A percentile compares a stretch with the other conserved stretches of the same genome.
Conservation (phyloP, 1,140 invertebrate genomes). For the Drosophila navojoa region DNA sequence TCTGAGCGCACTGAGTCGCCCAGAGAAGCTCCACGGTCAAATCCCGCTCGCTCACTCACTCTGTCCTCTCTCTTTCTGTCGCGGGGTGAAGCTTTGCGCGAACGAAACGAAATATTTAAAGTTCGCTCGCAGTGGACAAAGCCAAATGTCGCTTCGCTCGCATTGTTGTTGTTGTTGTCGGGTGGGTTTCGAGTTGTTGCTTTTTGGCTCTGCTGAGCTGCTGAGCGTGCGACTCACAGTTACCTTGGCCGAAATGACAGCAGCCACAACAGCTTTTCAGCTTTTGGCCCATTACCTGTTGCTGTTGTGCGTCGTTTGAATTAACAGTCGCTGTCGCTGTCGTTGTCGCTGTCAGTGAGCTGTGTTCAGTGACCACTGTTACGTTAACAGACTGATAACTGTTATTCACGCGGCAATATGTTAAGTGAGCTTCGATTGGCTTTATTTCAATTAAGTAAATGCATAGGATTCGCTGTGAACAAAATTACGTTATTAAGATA, state of each 20-base stretch:
- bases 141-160: constrained; percentile 21
- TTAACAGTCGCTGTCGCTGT: neutral
- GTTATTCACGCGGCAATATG: neutral
- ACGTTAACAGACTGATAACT: constrained; percentile 16
- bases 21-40: constrained; percentile 44
- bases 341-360: neutral
- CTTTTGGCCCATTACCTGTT: constrained; percentile 55
- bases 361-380: constrained; percentile 24
- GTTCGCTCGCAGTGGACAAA: constrained; percentile 37
- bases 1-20: constrained; percentile 61
- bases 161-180: constrained; percentile 12
- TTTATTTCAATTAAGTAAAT: neutral
- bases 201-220: neutral
- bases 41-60: neutral
- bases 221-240: constrained; percentile 39
- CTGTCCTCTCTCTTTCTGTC: constrained; percentile 15
- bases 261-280: constrained; percentile 33
- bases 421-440: neutral
- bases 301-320: constrained; percentile 23
- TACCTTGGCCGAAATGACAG: constrained; percentile 72
- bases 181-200: neutral
- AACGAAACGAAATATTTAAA: constrained; percentile 27
- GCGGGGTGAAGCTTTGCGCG: constrained; percentile 23
- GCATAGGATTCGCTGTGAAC: no score
- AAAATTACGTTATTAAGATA: no score